These are phyloP conservation scores for Carapus acus DNA, from an alignment of 2,797 vertebrate genomes.

Conservation along the genomic window DNA sequence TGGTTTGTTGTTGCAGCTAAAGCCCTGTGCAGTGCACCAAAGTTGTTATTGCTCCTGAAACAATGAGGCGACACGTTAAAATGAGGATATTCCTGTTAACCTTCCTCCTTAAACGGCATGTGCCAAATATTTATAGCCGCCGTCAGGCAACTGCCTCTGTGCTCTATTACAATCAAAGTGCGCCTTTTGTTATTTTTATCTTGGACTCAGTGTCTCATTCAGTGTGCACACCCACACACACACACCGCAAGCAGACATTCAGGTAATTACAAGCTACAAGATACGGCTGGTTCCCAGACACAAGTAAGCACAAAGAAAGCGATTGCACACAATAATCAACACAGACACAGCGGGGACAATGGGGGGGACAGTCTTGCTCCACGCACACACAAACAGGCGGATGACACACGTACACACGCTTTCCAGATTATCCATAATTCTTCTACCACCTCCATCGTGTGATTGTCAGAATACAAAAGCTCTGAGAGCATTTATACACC, in stretches of 20 bases:
- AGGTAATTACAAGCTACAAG: neutral
- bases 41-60: slow-evolving; percentile 30
- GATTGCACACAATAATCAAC: slow-evolving; percentile 4
- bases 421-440: slow-evolving; percentile 4
- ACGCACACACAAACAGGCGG: neutral
- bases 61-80: slow-evolving; percentile 56
- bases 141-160: slow-evolving; percentile 63
- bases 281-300: neutral
- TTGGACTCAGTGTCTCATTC: slow-evolving; percentile 5
- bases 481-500: too few species aligned
- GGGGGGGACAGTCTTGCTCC: neutral
- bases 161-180: slow-evolving; percentile 64
- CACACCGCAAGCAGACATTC: neutral
- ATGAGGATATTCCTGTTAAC: slow-evolving; percentile 66
- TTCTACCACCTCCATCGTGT: slow-evolving; percentile 4
- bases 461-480: too few species aligned
- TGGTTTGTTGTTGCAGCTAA: too few species aligned
- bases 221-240: neutral
- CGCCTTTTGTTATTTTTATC: slow-evolving; percentile 27
- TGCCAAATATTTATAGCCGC: slow-evolving; percentile 74
- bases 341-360: neutral
- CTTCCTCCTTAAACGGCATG: slow-evolving; percentile 60
- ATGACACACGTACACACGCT: neutral
- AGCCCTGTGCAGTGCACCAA: slow-evolving; percentile 13
- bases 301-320: neutral